Base-by-base conservation (phyloP, 2,113 vertebrate species). In the Nibea albiflora region DNA sequence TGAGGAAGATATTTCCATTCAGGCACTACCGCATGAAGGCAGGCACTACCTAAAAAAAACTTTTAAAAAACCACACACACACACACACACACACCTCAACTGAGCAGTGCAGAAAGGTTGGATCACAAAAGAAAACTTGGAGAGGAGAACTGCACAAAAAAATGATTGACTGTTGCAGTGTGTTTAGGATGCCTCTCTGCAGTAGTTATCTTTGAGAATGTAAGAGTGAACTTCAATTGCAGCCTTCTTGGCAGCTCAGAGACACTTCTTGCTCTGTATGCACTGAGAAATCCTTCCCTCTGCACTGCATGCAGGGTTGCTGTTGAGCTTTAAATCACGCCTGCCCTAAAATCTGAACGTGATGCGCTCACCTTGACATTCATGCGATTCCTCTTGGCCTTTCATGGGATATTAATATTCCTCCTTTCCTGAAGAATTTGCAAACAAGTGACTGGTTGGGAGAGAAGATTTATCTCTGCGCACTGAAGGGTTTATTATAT, bases 341-440 rank as follows among this genome's bases (percentile, higher is more conserved):
- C 42, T 54, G 5, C 24, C 17, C 58, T 8, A 22, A 17, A 71
- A 73, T 80, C n/a, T 22, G 17, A 72, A 81, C 42, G 42, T 52
- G 28, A 77, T 49, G 35, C 72, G 47, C 24, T 78, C 70, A 78
- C 70, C 66, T 90, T 82, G 54, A 80, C 73, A 83, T 75, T 84
- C 54, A 65, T 42, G 19, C 7, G 4, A 26, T 46, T 44, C 46
- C 50, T 63, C 73, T 73, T 60, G 28, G 68, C 44, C 4, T 74
- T n/a, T 80, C 52, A 69, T 50, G 12, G 19, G 64, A 61, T 52
- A 66, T 83, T 69, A 73, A 77, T 20, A n/a, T 84, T 64, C 44
- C 26, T 61, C 24, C 8, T 17, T 44, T 73, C 35, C 52, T 42
- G 67, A 11, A 75, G 11, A 82, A 78, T 50, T 49, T 66, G 50